phyloP scores from a whole-genome alignment of 2,888 invertebrate genomes.

The Agrochola lychnidis region DNA sequence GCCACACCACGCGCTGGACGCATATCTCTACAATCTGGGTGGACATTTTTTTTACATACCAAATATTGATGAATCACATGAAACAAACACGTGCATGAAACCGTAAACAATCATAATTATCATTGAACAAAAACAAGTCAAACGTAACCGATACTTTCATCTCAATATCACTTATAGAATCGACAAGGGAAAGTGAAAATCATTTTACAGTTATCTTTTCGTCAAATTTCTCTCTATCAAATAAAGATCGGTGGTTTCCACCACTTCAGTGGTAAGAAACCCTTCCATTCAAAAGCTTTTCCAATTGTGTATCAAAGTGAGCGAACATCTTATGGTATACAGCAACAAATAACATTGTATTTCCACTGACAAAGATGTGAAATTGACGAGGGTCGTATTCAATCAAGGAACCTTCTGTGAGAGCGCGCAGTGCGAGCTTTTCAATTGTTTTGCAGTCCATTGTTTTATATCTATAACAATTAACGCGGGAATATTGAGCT shows the following conservation, averaged over 20 bases:
- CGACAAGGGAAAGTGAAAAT: slow-evolving; percentile 24
- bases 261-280: slow-evolving; percentile 44
- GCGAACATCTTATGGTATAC: slow-evolving; percentile 44
- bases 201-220: slow-evolving; percentile 35
- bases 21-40: not conserved
- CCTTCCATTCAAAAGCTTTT: slow-evolving; percentile 48
- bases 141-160: not conserved
- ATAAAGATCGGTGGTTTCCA: slow-evolving; percentile 37
- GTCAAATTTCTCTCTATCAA: slow-evolving; percentile 46
- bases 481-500: slow-evolving; percentile 32
- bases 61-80: not conserved
- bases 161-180: slow-evolving; percentile 26
- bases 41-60: too few relatives aligned
- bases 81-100: slow-evolving; percentile 4
- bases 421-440: slow-evolving; percentile 48
- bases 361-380: slow-evolving; percentile 66
- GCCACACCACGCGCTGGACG: too few relatives aligned
- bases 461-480: slow-evolving; percentile 59
- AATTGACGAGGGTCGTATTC: slow-evolving; percentile 79
- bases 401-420: slow-evolving; percentile 60
- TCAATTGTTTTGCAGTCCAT: slow-evolving; percentile 62
- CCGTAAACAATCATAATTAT: not conserved
- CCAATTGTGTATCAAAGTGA: slow-evolving; percentile 58
- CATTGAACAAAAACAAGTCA: not conserved
- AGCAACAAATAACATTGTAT: slow-evolving; percentile 66